These are phyloP conservation scores for Drosophila parvula DNA, from an alignment of 1,140 invertebrate species.

Conservation along the genomic window DNA sequence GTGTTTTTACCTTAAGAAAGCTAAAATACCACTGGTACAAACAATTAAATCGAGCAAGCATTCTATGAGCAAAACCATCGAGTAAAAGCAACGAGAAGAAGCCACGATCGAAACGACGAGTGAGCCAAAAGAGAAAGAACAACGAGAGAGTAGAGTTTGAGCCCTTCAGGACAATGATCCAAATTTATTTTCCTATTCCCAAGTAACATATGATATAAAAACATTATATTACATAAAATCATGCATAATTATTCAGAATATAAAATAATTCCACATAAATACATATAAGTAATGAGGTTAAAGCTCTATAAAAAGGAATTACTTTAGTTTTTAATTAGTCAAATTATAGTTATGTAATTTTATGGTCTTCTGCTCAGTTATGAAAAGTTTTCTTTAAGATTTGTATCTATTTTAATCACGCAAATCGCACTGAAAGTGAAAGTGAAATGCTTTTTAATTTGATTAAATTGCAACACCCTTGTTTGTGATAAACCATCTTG, in stretches of 20 bases:
- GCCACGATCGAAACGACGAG: too few relatives aligned
- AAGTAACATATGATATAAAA: neutral
- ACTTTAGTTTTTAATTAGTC: neutral
- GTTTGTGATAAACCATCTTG: constrained; percentile 18
- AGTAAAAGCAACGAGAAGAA: too few relatives aligned
- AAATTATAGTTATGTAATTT: neutral
- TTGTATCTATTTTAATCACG: constrained; percentile 4
- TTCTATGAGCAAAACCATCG: too few relatives aligned
- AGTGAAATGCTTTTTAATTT: constrained; percentile 44
- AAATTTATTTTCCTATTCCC: neutral
- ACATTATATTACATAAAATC: neutral
- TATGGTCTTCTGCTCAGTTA: neutral
- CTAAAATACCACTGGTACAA: too few relatives aligned
- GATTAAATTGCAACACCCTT: constrained; percentile 48
- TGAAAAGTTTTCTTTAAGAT: neutral
- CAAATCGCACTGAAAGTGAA: neutral
- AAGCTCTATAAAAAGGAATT: neutral
- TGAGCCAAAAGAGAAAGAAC: too few relatives aligned
- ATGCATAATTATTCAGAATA: neutral
- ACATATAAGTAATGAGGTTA: neutral
- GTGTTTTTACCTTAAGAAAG: too few relatives aligned
- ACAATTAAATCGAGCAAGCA: too few relatives aligned
- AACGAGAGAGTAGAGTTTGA: too few relatives aligned
- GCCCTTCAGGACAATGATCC: neutral
- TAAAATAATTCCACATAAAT: neutral